phyloP scores from a whole-genome alignment of 2,888 invertebrate genomes.

The Nomada lathburiana region DNA sequence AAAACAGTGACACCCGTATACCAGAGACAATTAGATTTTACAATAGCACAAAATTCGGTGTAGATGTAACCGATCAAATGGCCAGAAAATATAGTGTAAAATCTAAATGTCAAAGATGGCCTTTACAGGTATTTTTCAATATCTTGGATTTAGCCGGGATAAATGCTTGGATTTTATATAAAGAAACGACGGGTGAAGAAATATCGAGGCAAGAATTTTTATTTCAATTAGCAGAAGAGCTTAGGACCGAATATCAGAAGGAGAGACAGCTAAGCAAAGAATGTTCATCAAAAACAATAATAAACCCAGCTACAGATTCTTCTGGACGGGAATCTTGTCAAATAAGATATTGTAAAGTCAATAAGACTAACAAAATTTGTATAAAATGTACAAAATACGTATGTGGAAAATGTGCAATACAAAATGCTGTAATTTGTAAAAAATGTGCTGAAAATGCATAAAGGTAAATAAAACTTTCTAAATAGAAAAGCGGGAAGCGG shows the following conservation, averaged over 20 bases:
- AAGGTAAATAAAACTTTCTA: slow-evolving; percentile 13
- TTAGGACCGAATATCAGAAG: neutral
- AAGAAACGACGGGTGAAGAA: slow-evolving; percentile 12
- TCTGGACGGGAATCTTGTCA: slow-evolving; percentile 8
- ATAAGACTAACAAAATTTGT: slow-evolving; percentile 21
- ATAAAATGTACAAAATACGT: slow-evolving; percentile 13
- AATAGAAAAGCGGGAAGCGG: no score
- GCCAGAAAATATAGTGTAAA: neutral
- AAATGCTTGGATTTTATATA: slow-evolving; percentile 21
- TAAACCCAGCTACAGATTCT: slow-evolving; percentile 3
- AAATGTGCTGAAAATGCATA: slow-evolving; percentile 2
- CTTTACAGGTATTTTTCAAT: neutral
- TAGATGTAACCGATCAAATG: no score
- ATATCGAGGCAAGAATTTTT: slow-evolving; percentile 28
- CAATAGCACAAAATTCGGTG: no score
- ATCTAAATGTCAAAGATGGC: slow-evolving; percentile 2
- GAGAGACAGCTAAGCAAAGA: neutral
- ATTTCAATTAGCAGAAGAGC: slow-evolving; percentile 22
- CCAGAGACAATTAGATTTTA: no score
- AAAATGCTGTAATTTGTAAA: slow-evolving; percentile 10
- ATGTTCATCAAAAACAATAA: slow-evolving; percentile 7
- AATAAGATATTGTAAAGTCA: slow-evolving; percentile 10
- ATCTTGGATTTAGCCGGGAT: slow-evolving; percentile 14
- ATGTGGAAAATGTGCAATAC: slow-evolving; percentile 4
- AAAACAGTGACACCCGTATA: no score